These are phyloP conservation scores for Eurystomus gularis DNA, from an alignment of 2,113 vertebrate species.

Conservation along the genomic window DNA sequence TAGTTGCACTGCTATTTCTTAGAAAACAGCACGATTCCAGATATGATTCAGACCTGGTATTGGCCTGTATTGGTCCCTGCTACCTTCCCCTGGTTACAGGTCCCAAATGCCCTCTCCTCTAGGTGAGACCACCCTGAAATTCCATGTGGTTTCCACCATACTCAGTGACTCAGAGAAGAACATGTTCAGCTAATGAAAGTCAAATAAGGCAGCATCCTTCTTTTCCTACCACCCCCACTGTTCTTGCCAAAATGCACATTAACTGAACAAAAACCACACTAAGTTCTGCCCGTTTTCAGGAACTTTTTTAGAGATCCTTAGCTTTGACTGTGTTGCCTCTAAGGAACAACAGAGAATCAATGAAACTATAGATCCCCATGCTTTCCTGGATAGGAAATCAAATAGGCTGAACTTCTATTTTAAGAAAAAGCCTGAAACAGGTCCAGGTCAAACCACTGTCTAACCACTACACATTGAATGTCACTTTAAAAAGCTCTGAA, in stretches of 20 bases:
- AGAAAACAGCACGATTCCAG: background rate
- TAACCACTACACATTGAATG: accelerated
- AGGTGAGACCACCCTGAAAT: background rate
- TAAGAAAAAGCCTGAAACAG: background rate
- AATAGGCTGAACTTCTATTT: background rate
- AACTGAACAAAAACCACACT: background rate
- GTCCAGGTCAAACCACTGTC: background rate
- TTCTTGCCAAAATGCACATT: background rate
- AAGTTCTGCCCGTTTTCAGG: background rate
- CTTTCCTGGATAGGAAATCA: background rate
- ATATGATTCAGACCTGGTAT: background rate
- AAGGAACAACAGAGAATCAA: background rate
- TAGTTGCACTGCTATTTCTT: background rate
- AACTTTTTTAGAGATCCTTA: background rate
- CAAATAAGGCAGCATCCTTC: background rate
- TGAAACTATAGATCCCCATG: background rate
- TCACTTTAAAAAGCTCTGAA: background rate
- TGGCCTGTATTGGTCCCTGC: background rate
- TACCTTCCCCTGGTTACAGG: background rate
- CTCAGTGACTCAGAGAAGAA: background rate
- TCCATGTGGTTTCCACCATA: background rate
- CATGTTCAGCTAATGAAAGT: background rate
- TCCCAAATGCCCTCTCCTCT: background rate
- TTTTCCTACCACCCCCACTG: background rate
- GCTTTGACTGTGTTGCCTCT: background rate